Conservation (phyloP, 2,113 vertebrate genomes). For the Hypocryptadius cinnamomeus region DNA sequence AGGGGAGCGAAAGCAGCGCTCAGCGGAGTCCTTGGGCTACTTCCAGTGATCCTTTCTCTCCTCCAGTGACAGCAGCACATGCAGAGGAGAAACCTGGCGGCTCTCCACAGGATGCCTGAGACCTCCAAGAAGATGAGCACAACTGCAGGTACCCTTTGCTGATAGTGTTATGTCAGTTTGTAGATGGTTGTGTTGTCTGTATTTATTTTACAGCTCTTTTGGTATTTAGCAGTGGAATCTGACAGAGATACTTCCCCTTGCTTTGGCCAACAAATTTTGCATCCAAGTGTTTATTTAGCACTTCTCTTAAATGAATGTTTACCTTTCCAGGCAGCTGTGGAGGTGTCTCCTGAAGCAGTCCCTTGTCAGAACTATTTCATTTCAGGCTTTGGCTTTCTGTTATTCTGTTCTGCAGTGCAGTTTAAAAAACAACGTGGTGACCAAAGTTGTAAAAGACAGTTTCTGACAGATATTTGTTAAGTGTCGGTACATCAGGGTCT, state of each 20-base stretch:
- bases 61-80: not conserved
- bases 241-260: not conserved
- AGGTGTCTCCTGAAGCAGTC: not conserved
- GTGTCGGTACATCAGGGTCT: not conserved
- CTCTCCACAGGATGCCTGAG: not conserved
- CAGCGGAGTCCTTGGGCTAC: not conserved
- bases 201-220: not conserved
- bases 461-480: not conserved
- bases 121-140: not conserved
- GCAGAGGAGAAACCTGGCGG: not conserved
- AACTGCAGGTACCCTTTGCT: slow-evolving; percentile 35
- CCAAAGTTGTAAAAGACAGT: not conserved
- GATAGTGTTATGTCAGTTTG: not conserved
- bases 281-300: not conserved
- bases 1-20: not conserved
- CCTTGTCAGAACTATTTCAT: not conserved
- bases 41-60: not conserved
- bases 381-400: not conserved
- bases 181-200: not conserved
- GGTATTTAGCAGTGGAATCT: not conserved
- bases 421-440: not conserved
- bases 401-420: not conserved
- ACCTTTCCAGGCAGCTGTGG: not conserved
- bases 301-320: not conserved
- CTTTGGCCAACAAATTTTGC: not conserved